Base-by-base conservation (phyloP, 1,140 invertebrate species). In the Calycopis cecrops region DNA sequence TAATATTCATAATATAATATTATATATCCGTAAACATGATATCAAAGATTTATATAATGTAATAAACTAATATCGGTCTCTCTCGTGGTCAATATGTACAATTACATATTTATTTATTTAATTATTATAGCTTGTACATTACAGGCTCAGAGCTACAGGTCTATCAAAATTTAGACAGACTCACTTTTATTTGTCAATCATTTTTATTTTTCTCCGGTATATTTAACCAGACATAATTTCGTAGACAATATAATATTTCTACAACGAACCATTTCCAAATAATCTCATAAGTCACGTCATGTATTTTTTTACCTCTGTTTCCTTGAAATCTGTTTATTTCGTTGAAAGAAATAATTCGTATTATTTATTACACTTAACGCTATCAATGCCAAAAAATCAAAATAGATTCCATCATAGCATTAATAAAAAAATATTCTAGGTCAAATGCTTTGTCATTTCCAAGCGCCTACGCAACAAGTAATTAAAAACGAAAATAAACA, bases 401-500 rank as follows among this genome's bases (percentile, higher is more conserved):
- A 69, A 69, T 69, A 67, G 62, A 61, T 59, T 64, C 60, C 60
- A 70, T 65, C 63, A 66, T 62, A 67, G 57, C 65, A 61, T 67
- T 68, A 72, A 59, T 64, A 70, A 68, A 71, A 69, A 69, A 71
- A 70, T 74, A 76, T 79, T 73, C 73, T 72, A 67, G 73, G 74
- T 73, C 62, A 66, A 67, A 73, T 67, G 73, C 68, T 77, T 79
- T 81, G 79, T 85, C 79, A 83, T 78, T 78, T 79, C 80, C 65
- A 76, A 72, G 73, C 61, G 64, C 81, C 84, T 73, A 87, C 81
- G 80, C 79, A 59, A 66, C 63, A 70, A 76, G 84, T 87, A 87
- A 87, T 85, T 87, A 87, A 87, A 87, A 84, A 81, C 79, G 73
- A 85, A 87, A 87, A 87, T 87, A 87, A 87, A 85, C 84, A 84